Base-by-base conservation (phyloP, 2,888 invertebrate species). In the Agapostemon virescens region DNA sequence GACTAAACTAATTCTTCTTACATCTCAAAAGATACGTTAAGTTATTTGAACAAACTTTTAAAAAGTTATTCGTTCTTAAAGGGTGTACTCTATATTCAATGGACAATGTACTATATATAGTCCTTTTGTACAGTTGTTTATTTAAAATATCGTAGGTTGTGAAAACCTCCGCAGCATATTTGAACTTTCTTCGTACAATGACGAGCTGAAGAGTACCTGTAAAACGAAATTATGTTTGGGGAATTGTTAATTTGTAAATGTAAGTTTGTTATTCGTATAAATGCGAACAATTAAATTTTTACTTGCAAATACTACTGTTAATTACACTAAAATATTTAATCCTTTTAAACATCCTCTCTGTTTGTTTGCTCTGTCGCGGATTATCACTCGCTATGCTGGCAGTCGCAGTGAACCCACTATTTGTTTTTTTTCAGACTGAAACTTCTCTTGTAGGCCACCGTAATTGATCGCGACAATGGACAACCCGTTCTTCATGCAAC, bases 81-180 rank as follows among this genome's bases (percentile, higher is more conserved):
- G n/a, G n/a, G n/a, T n/a, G n/a, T n/a, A n/a, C n/a, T n/a, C n/a
- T n/a, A n/a, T n/a, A n/a, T n/a, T n/a, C n/a, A n/a, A n/a, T n/a
- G n/a, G n/a, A n/a, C n/a, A n/a, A n/a, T n/a, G n/a, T n/a, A n/a
- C n/a, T n/a, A 6, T 42, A 20, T 45, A n/a, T 9, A n/a, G n/a
- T 45, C 45, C n/a, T 9, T n/a, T n/a, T 45, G 9, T n/a, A 45
- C 45, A 45, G 9, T 45, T n/a, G 2, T 45, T 45, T n/a, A 5
- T 9, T 9, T n/a, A 20, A 42, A 52, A 33, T 67, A 3, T 38
- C 45, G 17, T 11, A 86, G 86, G 86, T 86, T 45, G 83, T 78
- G 58, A 86, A 86, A 74, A 86, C 86, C 0, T 86, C 86, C 1
- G 86, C 86, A 20, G 86, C 86, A 0, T 86, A 86, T 33, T 55